These are phyloP conservation scores for Lithophane socia DNA, from an alignment of 2,888 invertebrate species.

Conservation along the genomic window DNA sequence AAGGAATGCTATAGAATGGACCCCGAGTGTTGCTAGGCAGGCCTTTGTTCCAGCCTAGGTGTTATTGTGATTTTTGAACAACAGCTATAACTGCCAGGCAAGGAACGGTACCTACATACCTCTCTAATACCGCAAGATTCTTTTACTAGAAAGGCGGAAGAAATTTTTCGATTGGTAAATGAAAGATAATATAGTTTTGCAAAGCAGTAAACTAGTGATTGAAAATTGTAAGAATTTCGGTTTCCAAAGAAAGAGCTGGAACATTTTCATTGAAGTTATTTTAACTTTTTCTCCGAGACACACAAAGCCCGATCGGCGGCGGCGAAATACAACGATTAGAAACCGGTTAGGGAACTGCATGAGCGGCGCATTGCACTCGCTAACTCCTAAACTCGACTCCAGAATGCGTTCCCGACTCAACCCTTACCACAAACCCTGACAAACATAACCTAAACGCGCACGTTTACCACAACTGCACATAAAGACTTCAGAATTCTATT, in stretches of 20 bases:
- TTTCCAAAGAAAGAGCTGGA: slow-evolving; percentile 39
- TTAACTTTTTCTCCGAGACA: slow-evolving; percentile 82
- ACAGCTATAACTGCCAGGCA: slow-evolving; percentile 13
- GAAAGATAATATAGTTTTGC: neutral
- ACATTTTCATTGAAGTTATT: slow-evolving; percentile 79
- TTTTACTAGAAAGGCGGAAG: neutral
- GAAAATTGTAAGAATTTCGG: slow-evolving; percentile 21
- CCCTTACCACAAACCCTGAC: slow-evolving; percentile 67
- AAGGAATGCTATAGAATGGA: slow-evolving; percentile 43
- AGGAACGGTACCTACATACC: slow-evolving; percentile 46
- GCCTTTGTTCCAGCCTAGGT: slow-evolving; percentile 10
- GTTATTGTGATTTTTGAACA: slow-evolving; percentile 48
- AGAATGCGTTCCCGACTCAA: slow-evolving; percentile 70
- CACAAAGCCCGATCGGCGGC: slow-evolving; percentile 77
- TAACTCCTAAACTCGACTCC: slow-evolving; percentile 73
- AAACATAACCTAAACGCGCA: slow-evolving; percentile 73
- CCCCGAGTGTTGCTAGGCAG: slow-evolving; percentile 21
- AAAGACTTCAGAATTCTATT: slow-evolving; percentile 63
- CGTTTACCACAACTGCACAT: slow-evolving; percentile 54
- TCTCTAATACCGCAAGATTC: slow-evolving; percentile 21
- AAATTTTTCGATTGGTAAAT: neutral
- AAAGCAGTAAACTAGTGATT: neutral
- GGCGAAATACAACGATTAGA: slow-evolving; percentile 84
- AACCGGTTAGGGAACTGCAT: slow-evolving; percentile 83
- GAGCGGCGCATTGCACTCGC: slow-evolving; percentile 81